Evolutionary conservation across 2,113 vertebrate species (phyloP).

Genomic region (Mionectes macconnelli): DNA sequence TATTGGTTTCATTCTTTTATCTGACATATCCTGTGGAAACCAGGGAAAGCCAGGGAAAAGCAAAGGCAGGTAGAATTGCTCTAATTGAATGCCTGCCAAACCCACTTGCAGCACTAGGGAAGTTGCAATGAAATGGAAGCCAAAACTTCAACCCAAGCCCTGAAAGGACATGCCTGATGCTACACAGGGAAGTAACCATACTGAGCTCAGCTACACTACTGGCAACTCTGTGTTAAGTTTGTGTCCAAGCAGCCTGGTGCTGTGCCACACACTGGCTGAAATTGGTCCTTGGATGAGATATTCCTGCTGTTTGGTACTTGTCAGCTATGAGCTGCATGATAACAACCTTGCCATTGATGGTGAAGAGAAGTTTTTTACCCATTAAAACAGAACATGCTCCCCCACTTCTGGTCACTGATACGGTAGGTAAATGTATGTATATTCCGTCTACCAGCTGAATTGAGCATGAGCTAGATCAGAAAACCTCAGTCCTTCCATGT

Average conservation of each 20-base stretch:
- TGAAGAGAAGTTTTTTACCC: neutral
- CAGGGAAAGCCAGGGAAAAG: neutral
- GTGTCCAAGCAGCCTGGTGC: neutral
- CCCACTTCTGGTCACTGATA: neutral
- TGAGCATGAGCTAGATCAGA: neutral
- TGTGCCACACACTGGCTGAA: neutral
- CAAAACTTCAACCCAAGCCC: neutral
- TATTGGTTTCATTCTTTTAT: neutral
- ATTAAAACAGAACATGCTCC: neutral
- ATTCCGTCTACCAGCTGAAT: neutral
- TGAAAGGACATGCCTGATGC: neutral
- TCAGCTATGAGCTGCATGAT: neutral
- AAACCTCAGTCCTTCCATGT: neutral
- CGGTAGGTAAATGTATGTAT: rapidly evolving
- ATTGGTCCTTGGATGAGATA: neutral
- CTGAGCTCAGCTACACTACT: neutral
- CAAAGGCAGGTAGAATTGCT: neutral
- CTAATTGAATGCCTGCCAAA: neutral
- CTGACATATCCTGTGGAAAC: neutral
- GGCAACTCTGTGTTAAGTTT: neutral
- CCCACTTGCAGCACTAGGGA: neutral
- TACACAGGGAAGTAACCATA: neutral
- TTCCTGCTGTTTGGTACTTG: neutral
- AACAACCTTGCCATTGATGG: neutral
- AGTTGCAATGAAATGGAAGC: neutral